Base-by-base conservation (phyloP, 2,113 vertebrate genomes). In the Austrofundulus limnaeus region DNA sequence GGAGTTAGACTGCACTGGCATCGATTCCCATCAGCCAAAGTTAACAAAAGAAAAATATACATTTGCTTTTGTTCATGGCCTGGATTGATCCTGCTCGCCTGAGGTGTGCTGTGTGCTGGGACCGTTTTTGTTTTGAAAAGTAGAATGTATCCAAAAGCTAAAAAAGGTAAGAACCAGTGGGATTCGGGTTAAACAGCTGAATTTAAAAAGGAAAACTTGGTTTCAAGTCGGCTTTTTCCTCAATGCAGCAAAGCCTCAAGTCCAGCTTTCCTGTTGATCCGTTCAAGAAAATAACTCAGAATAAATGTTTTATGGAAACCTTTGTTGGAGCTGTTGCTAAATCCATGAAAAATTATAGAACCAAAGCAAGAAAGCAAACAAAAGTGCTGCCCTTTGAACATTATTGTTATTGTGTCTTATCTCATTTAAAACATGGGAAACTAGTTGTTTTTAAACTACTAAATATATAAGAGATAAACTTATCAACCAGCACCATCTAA, bases 361-460 rank as follows among this genome's bases (percentile, higher is more conserved):
- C 17, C 7, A 48, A 50, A 39, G 46, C 11, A 41, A 41, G 39
- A 34, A 34, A 34, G 31, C 31, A 34, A 34, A 34, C 31, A 34
- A 34, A 34, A 34, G n/a, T 34, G 31, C 31, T 34, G 8, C 10
- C 31, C 6, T 34, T 34, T 34, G 8, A 34, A 34, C 4, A 34
- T 34, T 9, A 5, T 34, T 8, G 13, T 67, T 39, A 59, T 70
- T 75, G 41, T 43, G n/a, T 79, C 87, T 66, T 24, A 73, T 82
- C 60, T 63, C 59, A 72, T 77, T 70, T 57, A 57, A 61, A 34
- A 51, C 47, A 68, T 59, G 70, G 60, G 34, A 80, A 85, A 71
- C 38, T 68, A 69, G 58, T 39, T 73, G 66, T 19, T 81, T 52
- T 45, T 16, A 5, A 41, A 19, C 43, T 43, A 38, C n/a, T n/a